Conservation (phyloP, 2,113 vertebrate species). For the Ptilonorhynchus violaceus region DNA sequence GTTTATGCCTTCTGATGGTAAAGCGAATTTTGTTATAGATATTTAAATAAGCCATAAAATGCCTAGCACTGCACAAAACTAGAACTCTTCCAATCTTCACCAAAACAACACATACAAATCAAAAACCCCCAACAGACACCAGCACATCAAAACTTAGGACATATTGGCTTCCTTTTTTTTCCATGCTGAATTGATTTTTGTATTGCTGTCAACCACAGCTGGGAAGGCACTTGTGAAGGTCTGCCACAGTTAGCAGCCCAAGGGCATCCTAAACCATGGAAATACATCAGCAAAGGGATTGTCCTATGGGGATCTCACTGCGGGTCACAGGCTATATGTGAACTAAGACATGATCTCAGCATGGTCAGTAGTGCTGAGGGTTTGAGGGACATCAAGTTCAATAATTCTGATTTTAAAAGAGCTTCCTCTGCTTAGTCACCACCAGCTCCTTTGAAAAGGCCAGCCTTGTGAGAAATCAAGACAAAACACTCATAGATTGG, state of each 20-base stretch:
- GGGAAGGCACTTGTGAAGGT: background rate
- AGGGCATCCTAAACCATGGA: background rate
- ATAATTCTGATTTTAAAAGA: background rate
- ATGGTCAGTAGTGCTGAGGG: background rate
- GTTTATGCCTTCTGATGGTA: conserved; percentile 45
- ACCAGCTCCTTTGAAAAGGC: background rate
- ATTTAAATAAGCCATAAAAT: conserved; percentile 32
- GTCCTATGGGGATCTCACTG: background rate
- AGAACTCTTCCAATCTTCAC: background rate
- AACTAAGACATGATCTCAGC: background rate
- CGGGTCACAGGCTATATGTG: background rate
- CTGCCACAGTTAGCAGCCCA: background rate
- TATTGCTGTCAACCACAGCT: background rate
- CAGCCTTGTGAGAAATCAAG: background rate
- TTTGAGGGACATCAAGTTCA: background rate
- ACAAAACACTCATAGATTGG: background rate
- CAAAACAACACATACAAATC: background rate
- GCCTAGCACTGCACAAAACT: background rate
- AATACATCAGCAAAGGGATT: background rate
- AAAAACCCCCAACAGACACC: background rate
- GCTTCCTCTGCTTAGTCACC: background rate
- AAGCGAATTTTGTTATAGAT: conserved; percentile 16
- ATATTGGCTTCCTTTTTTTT: background rate
- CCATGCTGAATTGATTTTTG: background rate
- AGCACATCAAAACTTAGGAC: background rate